A percentile compares a stretch with the other conserved stretches of the same genome.
Evolutionary conservation across 2,888 invertebrate species (phyloP).

Genomic region (Platycnemis pennipes): DNA sequence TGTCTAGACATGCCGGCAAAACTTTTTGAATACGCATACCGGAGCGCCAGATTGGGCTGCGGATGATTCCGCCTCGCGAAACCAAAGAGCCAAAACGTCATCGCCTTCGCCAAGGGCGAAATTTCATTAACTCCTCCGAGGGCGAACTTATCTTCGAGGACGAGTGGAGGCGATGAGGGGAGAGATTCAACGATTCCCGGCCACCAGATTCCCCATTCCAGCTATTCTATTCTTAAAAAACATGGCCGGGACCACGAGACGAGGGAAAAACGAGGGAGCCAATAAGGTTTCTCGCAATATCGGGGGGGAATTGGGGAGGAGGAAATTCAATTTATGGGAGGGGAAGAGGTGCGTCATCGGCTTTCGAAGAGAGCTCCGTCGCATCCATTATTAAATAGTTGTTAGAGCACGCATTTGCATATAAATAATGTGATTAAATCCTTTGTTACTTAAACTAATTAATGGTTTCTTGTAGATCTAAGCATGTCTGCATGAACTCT

Average conservation of each 20-base stretch:
- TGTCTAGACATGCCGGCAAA: background rate
- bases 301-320: background rate
- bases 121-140: too few species aligned
- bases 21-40: background rate
- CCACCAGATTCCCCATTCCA: background rate
- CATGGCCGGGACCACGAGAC: background rate
- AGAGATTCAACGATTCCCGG: background rate
- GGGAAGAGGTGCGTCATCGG: background rate
- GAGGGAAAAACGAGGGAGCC: background rate
- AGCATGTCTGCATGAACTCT: too few species aligned
- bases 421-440: too few species aligned
- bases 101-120: too few species aligned
- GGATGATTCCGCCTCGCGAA: background rate
- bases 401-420: too few species aligned
- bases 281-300: background rate
- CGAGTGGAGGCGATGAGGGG: background rate
- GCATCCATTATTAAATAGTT: background rate
- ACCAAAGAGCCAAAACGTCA: background rate
- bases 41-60: background rate
- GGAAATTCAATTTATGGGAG: background rate
- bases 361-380: background rate
- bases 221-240: background rate
- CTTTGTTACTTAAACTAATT: too few species aligned
- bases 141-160: background rate
- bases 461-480: too few species aligned